A percentile compares a stretch with the other conserved stretches of the same genome.
Conservation (phyloP, 2,797 vertebrate genomes). For the Setipinna tenuifilis region DNA sequence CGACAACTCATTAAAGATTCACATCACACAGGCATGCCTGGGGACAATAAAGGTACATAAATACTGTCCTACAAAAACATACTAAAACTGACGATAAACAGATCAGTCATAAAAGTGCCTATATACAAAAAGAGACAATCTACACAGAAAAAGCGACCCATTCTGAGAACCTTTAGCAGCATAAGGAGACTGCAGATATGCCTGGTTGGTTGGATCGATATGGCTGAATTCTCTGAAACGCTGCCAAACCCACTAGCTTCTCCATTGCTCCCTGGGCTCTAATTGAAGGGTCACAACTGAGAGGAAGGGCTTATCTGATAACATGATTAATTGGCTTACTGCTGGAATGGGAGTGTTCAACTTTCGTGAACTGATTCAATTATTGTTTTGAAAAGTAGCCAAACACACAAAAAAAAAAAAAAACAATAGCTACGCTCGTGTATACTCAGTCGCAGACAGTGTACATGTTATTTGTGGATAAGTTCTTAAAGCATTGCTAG, state of each 20-base stretch:
- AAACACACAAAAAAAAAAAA: background rate
- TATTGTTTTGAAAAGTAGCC: background rate
- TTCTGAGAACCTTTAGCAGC: background rate
- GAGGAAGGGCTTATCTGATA: background rate
- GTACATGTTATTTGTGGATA: background rate
- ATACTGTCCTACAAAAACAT: background rate
- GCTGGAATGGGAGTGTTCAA: background rate
- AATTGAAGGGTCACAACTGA: background rate
- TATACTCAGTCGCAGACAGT: background rate
- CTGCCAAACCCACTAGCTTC: conserved; percentile 2
- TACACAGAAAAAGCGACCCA: background rate
- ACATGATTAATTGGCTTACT: background rate
- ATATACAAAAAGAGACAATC: background rate
- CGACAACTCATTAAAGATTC: background rate
- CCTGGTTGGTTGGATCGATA: background rate
- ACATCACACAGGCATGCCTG: background rate
- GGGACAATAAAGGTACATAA: background rate
- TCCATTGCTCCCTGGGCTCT: background rate
- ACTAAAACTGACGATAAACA: background rate
- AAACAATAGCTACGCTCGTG: background rate
- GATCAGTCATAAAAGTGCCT: background rate
- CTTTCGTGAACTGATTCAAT: background rate
- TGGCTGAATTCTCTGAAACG: background rate
- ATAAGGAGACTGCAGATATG: background rate
- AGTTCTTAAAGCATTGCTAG: background rate